Conservation (phyloP, 2,888 invertebrate genomes). For the Tipula confusa region DNA sequence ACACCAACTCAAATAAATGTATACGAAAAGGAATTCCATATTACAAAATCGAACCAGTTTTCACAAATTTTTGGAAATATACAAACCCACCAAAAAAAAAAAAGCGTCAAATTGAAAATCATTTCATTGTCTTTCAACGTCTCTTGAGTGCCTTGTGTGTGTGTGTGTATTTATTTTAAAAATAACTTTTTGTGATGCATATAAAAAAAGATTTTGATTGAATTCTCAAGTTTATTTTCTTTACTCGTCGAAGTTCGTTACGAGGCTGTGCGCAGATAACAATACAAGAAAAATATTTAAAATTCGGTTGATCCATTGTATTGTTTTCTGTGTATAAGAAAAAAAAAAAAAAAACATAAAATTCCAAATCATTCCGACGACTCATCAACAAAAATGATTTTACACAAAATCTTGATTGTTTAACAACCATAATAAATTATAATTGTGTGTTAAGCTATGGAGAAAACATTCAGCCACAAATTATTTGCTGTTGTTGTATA, state of each 20-base stretch:
- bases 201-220: not conserved
- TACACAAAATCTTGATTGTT: slow-evolving; percentile 25
- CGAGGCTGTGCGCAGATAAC: not conserved
- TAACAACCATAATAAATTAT: slow-evolving; percentile 3
- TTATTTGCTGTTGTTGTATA: not conserved
- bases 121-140: not conserved
- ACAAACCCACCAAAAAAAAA: not conserved
- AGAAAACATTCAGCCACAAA: no score
- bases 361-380: slow-evolving; percentile 1
- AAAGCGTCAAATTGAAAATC: not conserved
- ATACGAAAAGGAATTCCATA: not conserved
- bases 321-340: not conserved
- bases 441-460: not conserved
- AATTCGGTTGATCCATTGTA: slow-evolving; percentile 7
- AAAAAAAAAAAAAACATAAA: not conserved
- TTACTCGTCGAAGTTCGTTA: not conserved
- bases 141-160: not conserved
- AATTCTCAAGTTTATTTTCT: not conserved
- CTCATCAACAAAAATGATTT: slow-evolving; percentile 25
- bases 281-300: slow-evolving; percentile 12
- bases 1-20: not conserved
- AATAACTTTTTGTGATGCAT: not conserved
- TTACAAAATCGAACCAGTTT: not conserved
- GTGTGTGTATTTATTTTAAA: not conserved
- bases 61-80: not conserved